phyloP scores from a whole-genome alignment of 2,797 vertebrate species.

The Semaprochilodus insignis region DNA sequence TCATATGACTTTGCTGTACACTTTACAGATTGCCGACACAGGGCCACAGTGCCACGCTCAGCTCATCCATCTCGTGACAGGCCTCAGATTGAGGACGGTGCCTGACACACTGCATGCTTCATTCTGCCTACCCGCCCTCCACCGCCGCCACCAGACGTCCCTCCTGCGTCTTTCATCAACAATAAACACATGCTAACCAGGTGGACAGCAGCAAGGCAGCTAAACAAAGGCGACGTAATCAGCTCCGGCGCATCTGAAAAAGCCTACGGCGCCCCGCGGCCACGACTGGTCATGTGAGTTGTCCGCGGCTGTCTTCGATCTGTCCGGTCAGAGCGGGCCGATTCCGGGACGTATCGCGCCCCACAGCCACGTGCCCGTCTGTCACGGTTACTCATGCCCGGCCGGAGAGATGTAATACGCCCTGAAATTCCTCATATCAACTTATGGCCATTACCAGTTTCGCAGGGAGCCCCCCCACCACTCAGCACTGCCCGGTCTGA shows the following conservation, averaged over 20 bases:
- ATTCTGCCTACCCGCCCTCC: constrained; percentile 10
- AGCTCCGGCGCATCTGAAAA: constrained; percentile 52
- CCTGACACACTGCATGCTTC: constrained; percentile 37
- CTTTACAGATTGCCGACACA: constrained; percentile 53
- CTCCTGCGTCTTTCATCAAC: constrained; percentile 41
- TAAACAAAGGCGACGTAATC: constrained; percentile 47
- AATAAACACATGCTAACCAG: constrained; percentile 50
- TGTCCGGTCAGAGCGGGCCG: constrained; percentile 48
- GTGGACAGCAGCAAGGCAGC: constrained; percentile 29
- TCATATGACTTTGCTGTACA: constrained; percentile 56
- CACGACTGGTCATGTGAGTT: constrained; percentile 47
- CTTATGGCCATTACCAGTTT: constrained; percentile 58
- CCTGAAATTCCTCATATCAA: constrained; percentile 53
- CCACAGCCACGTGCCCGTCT: constrained; percentile 48
- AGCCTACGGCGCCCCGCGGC: constrained; percentile 23
- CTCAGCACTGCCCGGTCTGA: constrained; percentile 49
- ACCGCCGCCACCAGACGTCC: not conserved
- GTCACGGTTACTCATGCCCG: constrained; percentile 47
- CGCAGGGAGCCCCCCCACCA: constrained; percentile 13
- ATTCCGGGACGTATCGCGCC: constrained; percentile 50
- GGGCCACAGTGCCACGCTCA: constrained; percentile 47
- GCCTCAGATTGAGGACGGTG: constrained; percentile 38
- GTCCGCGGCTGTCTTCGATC: constrained; percentile 42
- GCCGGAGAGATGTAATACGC: constrained; percentile 50
- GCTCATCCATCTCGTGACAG: constrained; percentile 59